These are phyloP conservation scores for Catalaphyllia jardinei DNA, from an alignment of 64 coral and sea anemone genomes.

Conservation along the genomic window DNA sequence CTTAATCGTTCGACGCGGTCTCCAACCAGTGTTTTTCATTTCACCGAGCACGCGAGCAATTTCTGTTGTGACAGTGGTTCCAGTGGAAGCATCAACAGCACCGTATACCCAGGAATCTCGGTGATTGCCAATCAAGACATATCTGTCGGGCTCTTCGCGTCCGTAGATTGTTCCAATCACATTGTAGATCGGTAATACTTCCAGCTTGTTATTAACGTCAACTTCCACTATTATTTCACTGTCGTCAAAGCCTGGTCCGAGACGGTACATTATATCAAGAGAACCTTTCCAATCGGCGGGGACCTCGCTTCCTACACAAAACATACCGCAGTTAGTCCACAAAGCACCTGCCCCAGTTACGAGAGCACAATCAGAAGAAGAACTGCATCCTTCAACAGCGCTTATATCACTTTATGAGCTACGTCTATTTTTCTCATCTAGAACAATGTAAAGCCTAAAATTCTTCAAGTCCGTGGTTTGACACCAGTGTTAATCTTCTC, in stretches of 20 bases:
- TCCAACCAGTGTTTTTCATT: slow-evolving; percentile 74
- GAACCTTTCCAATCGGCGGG: slow-evolving; percentile 66
- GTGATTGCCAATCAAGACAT: slow-evolving; percentile 85
- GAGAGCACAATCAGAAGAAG: no score
- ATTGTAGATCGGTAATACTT: slow-evolving; percentile 73
- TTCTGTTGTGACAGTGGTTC: slow-evolving; percentile 59
- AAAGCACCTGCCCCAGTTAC: no score
- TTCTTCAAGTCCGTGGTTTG: no score
- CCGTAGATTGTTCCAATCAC: slow-evolving; percentile 93
- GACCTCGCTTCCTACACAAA: slow-evolving; percentile 29
- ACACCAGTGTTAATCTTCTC: no score
- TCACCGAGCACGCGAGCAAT: slow-evolving; percentile 69
- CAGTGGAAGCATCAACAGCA: slow-evolving; percentile 75
- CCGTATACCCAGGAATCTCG: slow-evolving; percentile 84
- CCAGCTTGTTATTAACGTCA: slow-evolving; percentile 48
- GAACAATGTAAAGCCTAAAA: no score
- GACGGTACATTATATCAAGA: slow-evolving; percentile 55
- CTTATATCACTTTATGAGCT: no score
- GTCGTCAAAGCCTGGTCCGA: slow-evolving; percentile 49
- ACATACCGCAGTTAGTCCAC: no score
- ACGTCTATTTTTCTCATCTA: no score
- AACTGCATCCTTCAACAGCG: no score
- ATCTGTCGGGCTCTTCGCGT: slow-evolving; percentile 76
- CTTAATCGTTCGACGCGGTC: slow-evolving; percentile 87
- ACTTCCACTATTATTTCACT: slow-evolving; percentile 50